Evolutionary conservation across 2,888 invertebrate species (phyloP).

Genomic region (Leptinotarsa peninsularis): DNA sequence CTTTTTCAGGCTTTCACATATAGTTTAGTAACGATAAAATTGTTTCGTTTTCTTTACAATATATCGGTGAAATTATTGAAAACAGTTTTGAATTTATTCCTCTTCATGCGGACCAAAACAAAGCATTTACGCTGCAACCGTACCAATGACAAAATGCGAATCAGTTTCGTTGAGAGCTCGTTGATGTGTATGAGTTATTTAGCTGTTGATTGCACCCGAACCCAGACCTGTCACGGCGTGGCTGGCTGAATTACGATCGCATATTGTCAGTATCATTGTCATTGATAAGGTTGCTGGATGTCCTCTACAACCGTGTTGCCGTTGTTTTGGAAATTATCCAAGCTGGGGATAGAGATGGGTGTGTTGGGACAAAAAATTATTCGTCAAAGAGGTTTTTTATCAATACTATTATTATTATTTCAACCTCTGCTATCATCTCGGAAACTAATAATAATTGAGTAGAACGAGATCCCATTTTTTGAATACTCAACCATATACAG

Average conservation of each 20-base stretch:
- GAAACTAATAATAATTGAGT: no score
- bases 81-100: not conserved
- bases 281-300: constrained; percentile 28
- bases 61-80: no score
- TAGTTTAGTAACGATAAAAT: no score
- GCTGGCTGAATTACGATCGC: constrained; percentile 60
- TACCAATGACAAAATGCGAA: constrained; percentile 39
- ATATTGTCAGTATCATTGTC: constrained; percentile 57
- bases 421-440: no score
- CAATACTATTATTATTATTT: no score
- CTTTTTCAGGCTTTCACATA: no score
- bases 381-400: not conserved
- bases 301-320: not conserved
- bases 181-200: constrained; percentile 65
- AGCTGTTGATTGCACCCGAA: constrained; percentile 64
- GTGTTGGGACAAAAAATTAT: not conserved
- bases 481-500: no score
- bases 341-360: not conserved
- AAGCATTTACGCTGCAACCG: not conserved
- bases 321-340: not conserved
- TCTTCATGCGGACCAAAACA: not conserved
- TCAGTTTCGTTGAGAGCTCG: constrained; percentile 57
- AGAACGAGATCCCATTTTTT: no score
- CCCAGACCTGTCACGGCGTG: constrained; percentile 54
- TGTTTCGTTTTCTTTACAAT: no score